Evolutionary conservation across 37 sponge, comb jelly and placozoan genomes (phyloP).

Genomic region (Oscarella lobularis): DNA sequence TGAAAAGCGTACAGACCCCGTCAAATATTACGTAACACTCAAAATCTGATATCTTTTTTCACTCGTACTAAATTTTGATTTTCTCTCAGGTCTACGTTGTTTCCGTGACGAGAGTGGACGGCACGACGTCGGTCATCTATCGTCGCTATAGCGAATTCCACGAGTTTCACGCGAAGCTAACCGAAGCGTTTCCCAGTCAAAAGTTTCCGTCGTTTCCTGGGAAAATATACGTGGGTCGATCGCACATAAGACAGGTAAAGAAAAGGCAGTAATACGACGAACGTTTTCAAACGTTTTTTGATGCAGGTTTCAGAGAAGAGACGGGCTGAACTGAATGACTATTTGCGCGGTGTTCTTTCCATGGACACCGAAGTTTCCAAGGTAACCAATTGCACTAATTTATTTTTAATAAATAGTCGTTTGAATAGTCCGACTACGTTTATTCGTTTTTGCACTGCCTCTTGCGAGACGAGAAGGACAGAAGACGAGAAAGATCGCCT

Average conservation of each 20-base stretch:
- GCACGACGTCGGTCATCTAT: constrained; percentile 20
- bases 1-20: constrained; percentile 57
- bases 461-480: constrained; percentile 66
- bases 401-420: not conserved
- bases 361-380: constrained; percentile 36
- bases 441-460: constrained; percentile 77
- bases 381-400: constrained; percentile 3
- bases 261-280: too few relatives aligned
- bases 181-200: constrained; percentile 29
- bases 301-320: constrained; percentile 60
- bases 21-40: constrained; percentile 39
- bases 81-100: constrained; percentile 2
- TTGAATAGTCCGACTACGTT: constrained; percentile 47
- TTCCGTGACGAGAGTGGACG: constrained; percentile 21
- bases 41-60: not conserved
- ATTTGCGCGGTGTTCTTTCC: constrained; percentile 21
- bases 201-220: constrained; percentile 48
- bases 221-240: constrained; percentile 33
- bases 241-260: not conserved
- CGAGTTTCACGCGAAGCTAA: constrained; percentile 57
- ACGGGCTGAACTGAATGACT: constrained; percentile 30
- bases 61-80: not conserved
- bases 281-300: too few relatives aligned
- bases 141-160: constrained; percentile 74
- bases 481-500: not conserved